Base-by-base conservation (phyloP, 1,140 invertebrate genomes). In the Campoletis sonorensis region DNA sequence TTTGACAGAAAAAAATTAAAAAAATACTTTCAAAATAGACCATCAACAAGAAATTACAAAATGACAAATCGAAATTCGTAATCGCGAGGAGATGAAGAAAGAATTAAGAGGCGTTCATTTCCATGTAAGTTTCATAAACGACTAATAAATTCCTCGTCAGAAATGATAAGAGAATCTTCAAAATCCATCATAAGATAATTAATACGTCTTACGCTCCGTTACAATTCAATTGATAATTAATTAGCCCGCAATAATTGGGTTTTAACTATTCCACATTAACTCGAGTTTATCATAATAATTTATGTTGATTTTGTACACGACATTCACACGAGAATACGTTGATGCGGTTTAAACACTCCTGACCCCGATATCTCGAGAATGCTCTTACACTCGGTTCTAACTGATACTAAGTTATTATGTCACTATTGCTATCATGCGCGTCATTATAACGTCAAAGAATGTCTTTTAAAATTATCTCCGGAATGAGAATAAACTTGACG, bases 331-430 rank as follows among this genome's bases (percentile, higher is more conserved):
- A 54, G 51, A 54, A 54, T 7, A n/a, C 1, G n/a, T 54, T 21
- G 51, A 54, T 54, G 51, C 51, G 51, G 16, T 54, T 54, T 54
- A 54, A 18, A 54, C 16, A 54, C 51, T n/a, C 16, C 51, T 54
- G 51, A 54, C 51, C 51, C 51, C 51, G 51, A 54, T 54, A 54
- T n/a, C 51, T 54, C 51, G 51, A 54, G 51, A 54, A 54, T 54
- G n/a, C 51, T 54, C 51, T 54, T 54, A 54, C 18, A 21, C 51
- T n/a, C 51, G 4, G 51, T 54, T 54, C 51, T 54, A 54, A 54
- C 51, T 54, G 51, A 54, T 54, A 54, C 51, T 54, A 54, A 54
- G 16, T 54, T 54, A 54, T 54, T 54, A 54, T 54, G 51, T 54
- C 51, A 54, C 51, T 54, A 18, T 54, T 54, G 51, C 51, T 54